Evolutionary conservation across 2,113 vertebrate species (phyloP).

Genomic region (Perognathus longimembris): DNA sequence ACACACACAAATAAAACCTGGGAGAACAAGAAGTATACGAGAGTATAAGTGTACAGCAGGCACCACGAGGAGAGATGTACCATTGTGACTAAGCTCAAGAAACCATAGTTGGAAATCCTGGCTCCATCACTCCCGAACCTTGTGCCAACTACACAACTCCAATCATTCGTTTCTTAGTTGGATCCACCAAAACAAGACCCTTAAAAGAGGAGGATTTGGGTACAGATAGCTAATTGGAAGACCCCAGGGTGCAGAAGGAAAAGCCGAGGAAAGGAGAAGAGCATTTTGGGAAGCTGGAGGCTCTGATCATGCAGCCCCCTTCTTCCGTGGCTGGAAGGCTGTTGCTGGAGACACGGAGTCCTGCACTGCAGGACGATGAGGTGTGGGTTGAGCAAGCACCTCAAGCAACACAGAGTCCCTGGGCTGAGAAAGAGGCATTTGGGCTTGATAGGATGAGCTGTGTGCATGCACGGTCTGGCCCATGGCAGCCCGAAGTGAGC

Average conservation of each 20-base stretch:
- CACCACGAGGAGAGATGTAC: neutral
- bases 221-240: neutral
- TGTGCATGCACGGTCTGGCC: rapidly evolving
- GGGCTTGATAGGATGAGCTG: neutral
- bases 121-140: neutral
- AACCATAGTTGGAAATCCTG: neutral
- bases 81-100: neutral
- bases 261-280: neutral
- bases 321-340: neutral
- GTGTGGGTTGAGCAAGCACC: neutral
- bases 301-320: neutral
- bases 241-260: neutral
- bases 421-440: neutral
- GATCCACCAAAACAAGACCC: neutral
- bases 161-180: neutral
- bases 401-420: rapidly evolving
- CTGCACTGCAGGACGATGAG: neutral
- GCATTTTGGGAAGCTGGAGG: neutral
- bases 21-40: neutral
- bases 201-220: no score
- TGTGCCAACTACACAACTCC: neutral
- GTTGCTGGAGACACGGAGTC: no score
- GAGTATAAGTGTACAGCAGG: no score
- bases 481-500: rapidly evolving
- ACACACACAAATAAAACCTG: no score